Conservation (phyloP, 2,888 invertebrate genomes). For the Noctua fimbriata region DNA sequence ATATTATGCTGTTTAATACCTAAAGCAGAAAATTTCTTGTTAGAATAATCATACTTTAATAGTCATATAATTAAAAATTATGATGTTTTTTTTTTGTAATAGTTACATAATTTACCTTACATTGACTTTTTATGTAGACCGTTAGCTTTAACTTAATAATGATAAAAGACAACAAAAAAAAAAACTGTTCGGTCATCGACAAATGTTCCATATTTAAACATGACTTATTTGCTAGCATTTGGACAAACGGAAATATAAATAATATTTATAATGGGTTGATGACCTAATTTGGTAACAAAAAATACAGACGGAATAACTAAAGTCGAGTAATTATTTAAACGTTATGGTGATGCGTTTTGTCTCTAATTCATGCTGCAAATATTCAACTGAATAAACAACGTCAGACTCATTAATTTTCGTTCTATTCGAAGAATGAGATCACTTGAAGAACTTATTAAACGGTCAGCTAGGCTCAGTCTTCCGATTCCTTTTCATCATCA, state of each 20-base stretch:
- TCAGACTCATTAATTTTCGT: slow-evolving; percentile 3
- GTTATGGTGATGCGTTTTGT: slow-evolving; percentile 46
- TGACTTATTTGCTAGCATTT: slow-evolving; percentile 48
- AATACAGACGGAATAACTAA: slow-evolving; percentile 32
- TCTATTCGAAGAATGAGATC: slow-evolving; percentile 12
- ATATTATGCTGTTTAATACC: neutral
- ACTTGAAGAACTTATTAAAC: neutral
- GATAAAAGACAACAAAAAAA: slow-evolving; percentile 1
- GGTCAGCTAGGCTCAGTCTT: no score
- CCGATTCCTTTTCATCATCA: no score
- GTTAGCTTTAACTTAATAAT: neutral
- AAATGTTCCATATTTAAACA: slow-evolving; percentile 54
- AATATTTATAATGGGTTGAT: slow-evolving; percentile 52
- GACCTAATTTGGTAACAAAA: slow-evolving; percentile 61
- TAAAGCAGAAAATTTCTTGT: neutral
- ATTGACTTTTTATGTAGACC: neutral
- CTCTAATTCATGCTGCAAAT: slow-evolving; percentile 26
- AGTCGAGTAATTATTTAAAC: slow-evolving; percentile 54
- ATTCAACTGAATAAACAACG: slow-evolving; percentile 21
- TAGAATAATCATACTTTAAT: neutral
- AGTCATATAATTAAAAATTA: neutral
- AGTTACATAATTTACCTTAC: neutral
- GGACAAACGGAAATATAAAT: slow-evolving; percentile 35
- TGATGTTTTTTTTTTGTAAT: neutral
- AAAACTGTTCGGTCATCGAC: slow-evolving; percentile 34